Conservation (phyloP, 2,888 invertebrate genomes). For the Amblyteles armatorius region DNA sequence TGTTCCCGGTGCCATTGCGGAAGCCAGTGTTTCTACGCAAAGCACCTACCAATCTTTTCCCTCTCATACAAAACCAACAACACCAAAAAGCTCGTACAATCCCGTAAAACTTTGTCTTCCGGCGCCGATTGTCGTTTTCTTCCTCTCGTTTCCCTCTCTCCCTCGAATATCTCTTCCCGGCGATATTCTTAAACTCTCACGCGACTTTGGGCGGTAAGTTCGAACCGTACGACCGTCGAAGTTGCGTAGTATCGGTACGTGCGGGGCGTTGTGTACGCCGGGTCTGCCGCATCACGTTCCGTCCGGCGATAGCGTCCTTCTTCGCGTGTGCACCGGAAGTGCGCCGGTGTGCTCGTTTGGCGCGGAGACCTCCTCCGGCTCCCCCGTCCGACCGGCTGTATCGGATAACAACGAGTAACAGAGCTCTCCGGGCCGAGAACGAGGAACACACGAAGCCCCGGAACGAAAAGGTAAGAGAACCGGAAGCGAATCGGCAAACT, state of each 20-base stretch:
- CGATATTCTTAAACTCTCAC: constrained; percentile 37
- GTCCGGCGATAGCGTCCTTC: constrained; percentile 25
- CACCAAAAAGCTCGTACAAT: neutral
- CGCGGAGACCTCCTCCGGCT: neutral
- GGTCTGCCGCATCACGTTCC: neutral
- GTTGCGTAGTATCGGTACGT: constrained; percentile 24
- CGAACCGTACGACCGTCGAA: constrained; percentile 31
- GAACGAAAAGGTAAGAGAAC: neutral
- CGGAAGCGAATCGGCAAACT: constrained; percentile 36
- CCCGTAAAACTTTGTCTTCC: neutral
- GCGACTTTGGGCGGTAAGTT: constrained; percentile 5
- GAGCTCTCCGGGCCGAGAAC: neutral
- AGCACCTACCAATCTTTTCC: neutral
- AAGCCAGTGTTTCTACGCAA: neutral
- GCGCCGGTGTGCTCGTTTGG: constrained; percentile 2
- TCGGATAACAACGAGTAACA: constrained; percentile 37
- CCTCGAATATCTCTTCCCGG: neutral
- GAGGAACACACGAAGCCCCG: neutral
- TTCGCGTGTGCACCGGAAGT: constrained; percentile 39
- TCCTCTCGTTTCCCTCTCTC: neutral
- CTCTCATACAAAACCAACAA: neutral
- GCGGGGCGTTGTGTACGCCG: neutral
- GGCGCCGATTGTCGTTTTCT: constrained; percentile 14
- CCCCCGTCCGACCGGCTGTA: neutral
- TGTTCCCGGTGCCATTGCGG: neutral